Conservation (phyloP, 1,140 invertebrate genomes). For the Chrysomallon squamiferum region DNA sequence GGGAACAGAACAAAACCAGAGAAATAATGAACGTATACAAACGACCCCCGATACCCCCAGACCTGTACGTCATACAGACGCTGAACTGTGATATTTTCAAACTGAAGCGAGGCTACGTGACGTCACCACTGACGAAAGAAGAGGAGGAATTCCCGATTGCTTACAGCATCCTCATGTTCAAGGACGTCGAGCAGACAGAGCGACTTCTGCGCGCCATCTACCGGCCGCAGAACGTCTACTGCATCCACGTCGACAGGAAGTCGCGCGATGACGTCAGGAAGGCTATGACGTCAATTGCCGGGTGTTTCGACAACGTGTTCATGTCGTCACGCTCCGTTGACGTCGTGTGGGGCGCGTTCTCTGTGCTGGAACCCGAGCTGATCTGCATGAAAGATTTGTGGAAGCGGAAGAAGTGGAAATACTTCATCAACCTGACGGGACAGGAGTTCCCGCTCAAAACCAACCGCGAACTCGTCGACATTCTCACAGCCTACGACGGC, state of each 20-base stretch:
- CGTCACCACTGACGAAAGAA: background rate
- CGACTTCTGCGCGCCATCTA: constrained; percentile 47
- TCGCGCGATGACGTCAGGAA: constrained; percentile 8
- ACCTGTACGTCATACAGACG: background rate
- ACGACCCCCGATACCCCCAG: background rate
- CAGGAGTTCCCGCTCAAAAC: constrained; percentile 58
- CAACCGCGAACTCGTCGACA: constrained; percentile 51
- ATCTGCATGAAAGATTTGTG: constrained; percentile 44
- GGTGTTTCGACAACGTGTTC: constrained; percentile 54
- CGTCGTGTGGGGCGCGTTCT: constrained; percentile 33
- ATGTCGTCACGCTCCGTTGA: constrained; percentile 24
- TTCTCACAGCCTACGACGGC: constrained; percentile 46
- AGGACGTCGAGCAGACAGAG: constrained; percentile 44
- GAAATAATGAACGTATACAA: background rate
- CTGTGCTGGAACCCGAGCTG: constrained; percentile 47
- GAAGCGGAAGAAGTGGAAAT: constrained; percentile 42
- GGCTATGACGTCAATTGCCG: constrained; percentile 32
- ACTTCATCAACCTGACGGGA: constrained; percentile 56
- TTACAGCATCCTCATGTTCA: constrained; percentile 47
- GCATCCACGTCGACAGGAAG: constrained; percentile 54
- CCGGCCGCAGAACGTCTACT: constrained; percentile 53
- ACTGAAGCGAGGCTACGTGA: background rate
- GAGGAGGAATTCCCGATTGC: constrained; percentile 45
- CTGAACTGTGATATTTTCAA: constrained; percentile 3
- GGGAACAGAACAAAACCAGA: background rate